Evolutionary conservation across 2,797 vertebrate species (phyloP), one percentile per base, ranked within the genome.

Genomic region (Centroberyx gerrardi): DNA sequence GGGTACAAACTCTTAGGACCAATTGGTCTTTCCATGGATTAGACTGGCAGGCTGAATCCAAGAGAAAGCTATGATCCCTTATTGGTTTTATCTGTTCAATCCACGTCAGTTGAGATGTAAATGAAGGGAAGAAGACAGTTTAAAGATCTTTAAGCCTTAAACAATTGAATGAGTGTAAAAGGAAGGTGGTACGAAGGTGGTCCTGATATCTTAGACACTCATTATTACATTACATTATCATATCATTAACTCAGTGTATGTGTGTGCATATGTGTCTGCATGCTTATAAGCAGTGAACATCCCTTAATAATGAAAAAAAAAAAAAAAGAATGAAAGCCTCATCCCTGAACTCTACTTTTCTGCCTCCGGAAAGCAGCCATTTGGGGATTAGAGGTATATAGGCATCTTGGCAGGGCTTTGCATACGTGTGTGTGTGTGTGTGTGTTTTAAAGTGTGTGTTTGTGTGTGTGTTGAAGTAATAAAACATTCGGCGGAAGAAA

Each of bases 341-440:
- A 61, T 51, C 44, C 18, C 27, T 59, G 22, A 60, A 53, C 52
- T 28, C 18, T 13, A 33, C 22, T 28, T 68, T 64, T 56, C 22
- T 48, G 15, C 60, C 56, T 60, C 29, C 46, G 38, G 29, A 53
- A 74, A 31, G 22, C 22, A 22, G 22, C 22, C 22, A 22, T 22
- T 22, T 64, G 15, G 67, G 62, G 71, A 75, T 86, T 69, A 74
- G 36, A 68, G 15, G 33, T 74, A 58, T 72, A 54, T 27, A 40
- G 18, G 22, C 22, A 68, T 77, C 55, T 65, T 62, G 48, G 44
- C 53, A 64, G 53, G 8, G 5, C 22, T 28, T 27, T 59, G 63
- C 5, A 48, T 48, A 3, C 29, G n/a, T 14, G 38, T 49, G 10
- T 36, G 18, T 53, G 17, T 53, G 59, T 64, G 14, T 69, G 22